Conservation (phyloP, 2,888 invertebrate genomes). For the Caenorhabditis sp. region DNA sequence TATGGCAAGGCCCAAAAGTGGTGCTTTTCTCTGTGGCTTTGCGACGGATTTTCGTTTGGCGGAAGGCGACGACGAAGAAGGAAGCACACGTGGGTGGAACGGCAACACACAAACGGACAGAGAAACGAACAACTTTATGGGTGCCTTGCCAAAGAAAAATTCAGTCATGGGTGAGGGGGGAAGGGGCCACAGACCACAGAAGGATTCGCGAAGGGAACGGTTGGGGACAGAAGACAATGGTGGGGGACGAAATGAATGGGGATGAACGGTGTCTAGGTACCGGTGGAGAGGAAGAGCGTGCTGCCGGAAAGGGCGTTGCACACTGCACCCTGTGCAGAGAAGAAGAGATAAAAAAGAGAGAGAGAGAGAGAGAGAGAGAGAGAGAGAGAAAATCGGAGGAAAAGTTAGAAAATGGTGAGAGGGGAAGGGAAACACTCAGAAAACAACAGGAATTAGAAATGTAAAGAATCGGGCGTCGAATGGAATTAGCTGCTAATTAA, state of each 20-base stretch:
- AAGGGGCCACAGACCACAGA: background rate
- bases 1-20: constrained; percentile 28
- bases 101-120: constrained; percentile 23
- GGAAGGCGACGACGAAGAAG: too few relatives aligned
- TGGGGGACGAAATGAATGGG: background rate
- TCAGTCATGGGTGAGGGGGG: background rate
- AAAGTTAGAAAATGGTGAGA: background rate
- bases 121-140: constrained; percentile 45
- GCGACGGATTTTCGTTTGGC: too few relatives aligned
- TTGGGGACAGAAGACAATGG: background rate
- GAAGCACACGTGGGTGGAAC: background rate
- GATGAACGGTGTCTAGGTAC: constrained; percentile 30
- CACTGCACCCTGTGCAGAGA: constrained; percentile 12
- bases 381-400: background rate
- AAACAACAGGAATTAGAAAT: too few relatives aligned
- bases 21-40: constrained; percentile 24
- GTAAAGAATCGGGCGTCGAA: background rate
- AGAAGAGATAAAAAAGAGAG: constrained; percentile 9
- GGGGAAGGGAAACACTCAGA: constrained; percentile 5
- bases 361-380: constrained; percentile 14
- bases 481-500: background rate
- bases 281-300: constrained; percentile 21
- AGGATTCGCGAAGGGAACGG: background rate
- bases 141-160: constrained; percentile 31
- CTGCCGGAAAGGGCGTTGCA: background rate